Base-by-base conservation (phyloP, 2,888 invertebrate species). In the Drepanosiphum platanoidis region DNA sequence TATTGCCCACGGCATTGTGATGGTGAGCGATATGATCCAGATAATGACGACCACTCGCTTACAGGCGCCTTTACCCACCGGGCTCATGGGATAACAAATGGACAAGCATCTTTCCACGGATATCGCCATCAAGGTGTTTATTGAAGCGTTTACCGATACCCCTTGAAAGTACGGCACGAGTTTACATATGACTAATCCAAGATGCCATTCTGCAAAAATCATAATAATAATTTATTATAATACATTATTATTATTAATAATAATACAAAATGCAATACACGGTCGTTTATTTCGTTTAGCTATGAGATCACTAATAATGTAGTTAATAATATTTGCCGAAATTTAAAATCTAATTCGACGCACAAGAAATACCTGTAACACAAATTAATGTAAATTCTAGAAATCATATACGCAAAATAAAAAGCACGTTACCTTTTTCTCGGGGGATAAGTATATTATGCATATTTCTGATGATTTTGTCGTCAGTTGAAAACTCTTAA, bases 81-180 rank as follows among this genome's bases (percentile, higher is more conserved):
- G 90, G 75, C 89, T 89, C 88, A 91, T 89, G 8, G 91, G 91
- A 87, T 90, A 90, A 88, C 91, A 91, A 87, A 91, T 91, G 80
- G 91, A 90, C 61, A 90, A 88, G 87, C 90, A 92, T 88, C 92
- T 90, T 88, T 92, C 92, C 71, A 91, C 89, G 1, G 92, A 91
- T 72, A 92, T 92, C 79, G 92, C 92, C 78, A 92, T 91, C 77
- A 92, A 88, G 0, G 92, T 92, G 89, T 91, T 91, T 86, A 92
- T 91, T 2, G 92, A 92, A 27, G 92, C 92, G 87, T 91, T 91
- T 32, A 92, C 92, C 8, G 92, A 91, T 13, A 92, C 92, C 15
- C 92, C 92, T 88, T 92, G 92, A 4, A 92, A 89, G 88, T 91
- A 92, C 8, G 92, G 91, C 22, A 91, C 91, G 18, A 90, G 90